Percentiles rank a stretch among this genome's conserved stretches.
Conservation (phyloP, 2,797 vertebrate species). For the Garrulus glandarius region DNA sequence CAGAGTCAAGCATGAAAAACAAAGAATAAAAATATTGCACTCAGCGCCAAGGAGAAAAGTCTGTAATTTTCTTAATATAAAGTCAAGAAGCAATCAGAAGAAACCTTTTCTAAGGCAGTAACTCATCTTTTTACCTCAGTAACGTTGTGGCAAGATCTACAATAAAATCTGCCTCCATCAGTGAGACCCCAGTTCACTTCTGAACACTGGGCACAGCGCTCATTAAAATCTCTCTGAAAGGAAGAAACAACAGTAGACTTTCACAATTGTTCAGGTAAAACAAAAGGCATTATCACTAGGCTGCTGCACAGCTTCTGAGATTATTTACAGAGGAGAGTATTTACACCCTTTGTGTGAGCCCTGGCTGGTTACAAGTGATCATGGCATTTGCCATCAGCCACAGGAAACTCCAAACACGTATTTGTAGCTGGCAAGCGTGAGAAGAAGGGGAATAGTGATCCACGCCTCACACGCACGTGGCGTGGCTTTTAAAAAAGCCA, state of each 20-base stretch:
- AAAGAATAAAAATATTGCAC: not conserved
- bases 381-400: not conserved
- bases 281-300: not conserved
- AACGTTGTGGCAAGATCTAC: slow-evolving; percentile 89
- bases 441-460: fast-evolving
- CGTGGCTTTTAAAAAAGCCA: fast-evolving
- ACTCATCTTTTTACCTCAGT: slow-evolving; percentile 83
- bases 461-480: not conserved
- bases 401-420: not conserved
- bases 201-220: slow-evolving; percentile 82
- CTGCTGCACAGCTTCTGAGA: not conserved
- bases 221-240: slow-evolving; percentile 79
- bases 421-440: not conserved
- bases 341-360: not conserved
- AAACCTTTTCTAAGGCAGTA: not conserved
- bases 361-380: not conserved
- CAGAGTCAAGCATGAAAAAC: not conserved
- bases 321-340: not conserved
- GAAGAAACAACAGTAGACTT: not conserved
- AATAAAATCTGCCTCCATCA: slow-evolving; percentile 88
- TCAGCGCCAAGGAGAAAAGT: not conserved
- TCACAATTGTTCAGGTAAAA: not conserved
- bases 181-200: slow-evolving; percentile 88
- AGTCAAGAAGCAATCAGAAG: not conserved
- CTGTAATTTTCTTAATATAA: not conserved